A percentile compares a stretch with the other conserved stretches of the same genome.
These are phyloP conservation scores for Gallinago nigripennis DNA, from an alignment of 2,797 vertebrate species.

Conservation along the genomic window DNA sequence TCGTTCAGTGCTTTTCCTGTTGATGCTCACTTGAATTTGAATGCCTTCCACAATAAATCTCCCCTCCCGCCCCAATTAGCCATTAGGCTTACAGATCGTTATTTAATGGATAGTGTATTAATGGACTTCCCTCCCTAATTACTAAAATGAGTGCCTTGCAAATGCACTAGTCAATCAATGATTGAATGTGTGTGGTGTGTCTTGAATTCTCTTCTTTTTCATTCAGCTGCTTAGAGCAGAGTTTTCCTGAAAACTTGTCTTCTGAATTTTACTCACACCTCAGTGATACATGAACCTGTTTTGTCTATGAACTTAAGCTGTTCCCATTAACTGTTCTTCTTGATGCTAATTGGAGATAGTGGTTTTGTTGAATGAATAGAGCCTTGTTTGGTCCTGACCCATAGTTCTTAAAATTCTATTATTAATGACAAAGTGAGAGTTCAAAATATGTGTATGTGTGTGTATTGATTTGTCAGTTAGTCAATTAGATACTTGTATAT, in stretches of 20 bases:
- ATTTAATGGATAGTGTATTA: constrained; percentile 70
- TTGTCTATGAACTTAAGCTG: not conserved
- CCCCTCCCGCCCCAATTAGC: constrained; percentile 8
- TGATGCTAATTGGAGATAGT: not conserved
- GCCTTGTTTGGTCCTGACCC: not conserved
- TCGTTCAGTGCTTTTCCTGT: not conserved
- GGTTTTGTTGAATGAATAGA: not conserved
- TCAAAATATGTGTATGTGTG: not conserved
- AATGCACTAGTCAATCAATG: constrained; percentile 65
- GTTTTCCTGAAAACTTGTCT: not conserved
- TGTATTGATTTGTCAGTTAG: too few relatives aligned
- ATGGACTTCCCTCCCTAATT: constrained; percentile 72
- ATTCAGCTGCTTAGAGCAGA: not conserved
- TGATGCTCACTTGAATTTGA: constrained; percentile 33
- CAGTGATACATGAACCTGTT: not conserved
- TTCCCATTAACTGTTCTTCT: not conserved
- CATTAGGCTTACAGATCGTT: constrained; percentile 56
- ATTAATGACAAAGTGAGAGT: not conserved
- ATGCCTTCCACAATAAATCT: not conserved
- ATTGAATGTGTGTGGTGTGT: constrained; percentile 42
- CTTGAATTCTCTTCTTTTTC: not conserved
- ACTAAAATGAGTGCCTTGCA: constrained; percentile 68
- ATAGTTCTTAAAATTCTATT: not conserved
- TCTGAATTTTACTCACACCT: not conserved
- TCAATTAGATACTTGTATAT: not conserved